phyloP scores from a whole-genome alignment of 2,888 invertebrate genomes.

The Lepidochrysops patricia region DNA sequence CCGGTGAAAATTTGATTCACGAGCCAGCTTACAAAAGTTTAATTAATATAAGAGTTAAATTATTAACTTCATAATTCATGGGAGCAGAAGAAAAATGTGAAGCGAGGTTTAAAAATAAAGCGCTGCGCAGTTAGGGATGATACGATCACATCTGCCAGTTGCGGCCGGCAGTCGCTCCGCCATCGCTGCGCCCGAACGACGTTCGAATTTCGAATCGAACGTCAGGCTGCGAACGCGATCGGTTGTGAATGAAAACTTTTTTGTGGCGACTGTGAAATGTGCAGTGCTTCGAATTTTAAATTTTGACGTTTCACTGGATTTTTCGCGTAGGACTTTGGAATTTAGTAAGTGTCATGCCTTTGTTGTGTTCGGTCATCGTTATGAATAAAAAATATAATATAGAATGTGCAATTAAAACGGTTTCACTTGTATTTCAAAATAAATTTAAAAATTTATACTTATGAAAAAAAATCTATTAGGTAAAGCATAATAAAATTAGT shows the following conservation, averaged over 20 bases:
- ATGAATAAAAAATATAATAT: no score
- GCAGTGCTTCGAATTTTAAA: not conserved
- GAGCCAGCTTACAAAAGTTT: not conserved
- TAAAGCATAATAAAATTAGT: no score
- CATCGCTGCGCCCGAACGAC: not conserved
- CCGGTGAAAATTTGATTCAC: not conserved
- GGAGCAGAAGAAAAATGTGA: not conserved
- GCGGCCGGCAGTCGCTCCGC: not conserved
- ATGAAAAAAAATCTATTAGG: no score
- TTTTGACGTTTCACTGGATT: not conserved
- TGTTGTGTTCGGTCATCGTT: no score
- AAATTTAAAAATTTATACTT: no score
- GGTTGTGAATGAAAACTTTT: constrained; percentile 12
- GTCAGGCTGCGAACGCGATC: not conserved
- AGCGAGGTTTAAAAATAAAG: constrained; percentile 7
- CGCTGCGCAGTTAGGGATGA: constrained; percentile 12
- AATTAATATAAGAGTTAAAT: not conserved
- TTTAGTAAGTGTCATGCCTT: not conserved
- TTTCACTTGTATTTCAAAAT: no score
- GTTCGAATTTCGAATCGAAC: not conserved
- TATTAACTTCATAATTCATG: constrained; percentile 8
- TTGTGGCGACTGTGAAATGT: constrained; percentile 5
- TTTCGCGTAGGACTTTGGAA: not conserved
- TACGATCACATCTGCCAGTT: not conserved
- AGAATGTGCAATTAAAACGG: no score